Conservation (phyloP, 2,797 vertebrate species). For the Eidolon dupreanum region DNA sequence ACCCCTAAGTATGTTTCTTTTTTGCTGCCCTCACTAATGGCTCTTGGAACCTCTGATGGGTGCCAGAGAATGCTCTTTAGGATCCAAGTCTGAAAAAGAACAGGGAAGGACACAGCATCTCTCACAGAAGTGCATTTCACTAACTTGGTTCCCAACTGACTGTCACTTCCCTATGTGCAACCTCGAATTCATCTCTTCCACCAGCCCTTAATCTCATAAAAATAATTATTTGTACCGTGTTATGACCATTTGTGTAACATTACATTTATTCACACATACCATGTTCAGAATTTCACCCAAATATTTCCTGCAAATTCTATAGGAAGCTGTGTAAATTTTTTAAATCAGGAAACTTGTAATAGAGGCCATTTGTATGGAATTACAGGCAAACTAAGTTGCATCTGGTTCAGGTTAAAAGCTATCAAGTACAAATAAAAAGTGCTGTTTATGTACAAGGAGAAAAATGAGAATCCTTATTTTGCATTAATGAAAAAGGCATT, state of each 20-base stretch:
- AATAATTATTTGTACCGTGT: not conserved
- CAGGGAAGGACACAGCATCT: not conserved
- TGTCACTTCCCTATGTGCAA: not conserved
- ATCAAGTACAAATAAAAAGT: not conserved
- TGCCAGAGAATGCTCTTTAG: constrained; percentile 39
- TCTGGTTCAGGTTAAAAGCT: not conserved
- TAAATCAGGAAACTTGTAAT: not conserved
- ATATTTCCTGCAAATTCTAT: not conserved
- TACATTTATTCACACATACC: not conserved
- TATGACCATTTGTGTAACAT: not conserved
- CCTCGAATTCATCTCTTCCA: not conserved
- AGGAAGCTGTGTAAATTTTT: not conserved
- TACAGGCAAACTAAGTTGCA: not conserved
- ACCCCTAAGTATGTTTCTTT: not conserved
- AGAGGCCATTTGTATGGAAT: not conserved
- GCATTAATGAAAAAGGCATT: not conserved
- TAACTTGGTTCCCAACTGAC: fast-evolving
- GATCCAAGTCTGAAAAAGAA: not conserved
- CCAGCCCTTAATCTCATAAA: not conserved
- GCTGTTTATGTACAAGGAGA: not conserved
- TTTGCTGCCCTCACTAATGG: not conserved
- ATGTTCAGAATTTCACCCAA: not conserved
- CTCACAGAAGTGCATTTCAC: not conserved
- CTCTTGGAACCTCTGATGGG: constrained; percentile 20
- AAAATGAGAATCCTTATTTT: not conserved